Base-by-base conservation (phyloP, 92 coral and sea anemone species). In the Umimayanthus kanabou region DNA sequence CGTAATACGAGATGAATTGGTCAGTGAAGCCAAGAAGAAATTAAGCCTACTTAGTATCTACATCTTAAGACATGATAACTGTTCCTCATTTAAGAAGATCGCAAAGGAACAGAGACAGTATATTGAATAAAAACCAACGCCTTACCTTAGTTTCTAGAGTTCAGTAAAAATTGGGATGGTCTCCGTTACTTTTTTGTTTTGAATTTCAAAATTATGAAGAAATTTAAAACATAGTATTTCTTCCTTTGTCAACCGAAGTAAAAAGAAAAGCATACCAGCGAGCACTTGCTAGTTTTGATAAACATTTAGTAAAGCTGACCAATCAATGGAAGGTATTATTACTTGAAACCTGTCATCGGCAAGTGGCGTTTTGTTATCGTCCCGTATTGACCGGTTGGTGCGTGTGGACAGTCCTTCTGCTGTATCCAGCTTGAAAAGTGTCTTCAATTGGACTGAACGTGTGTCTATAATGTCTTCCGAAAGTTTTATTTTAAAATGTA, bases 141-240 rank as follows among this genome's bases (percentile, higher is more conserved):
- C 87, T 83, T 83, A 83, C 87, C 87, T 83, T 83, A 47, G 28
- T 69, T 75, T 47, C 61, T 5, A 43, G 26, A 37, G 65, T 69
- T 83, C 77, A 42, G 39, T 70, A 70, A 45, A 47, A 69, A 70
- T 83, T 83, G 49, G 43, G 47, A 64, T 14, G 82, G 67, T 57
- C 73, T 57, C 67, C 61, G 77, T 33, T 71, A 55, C 37, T 45
- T 39, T 42, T 57, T 80, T 53, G 72, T 80, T 66, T 76, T 61
- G 45, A 73, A 73, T 47, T 76, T 88, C 74, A 42, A 76, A 73
- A 76, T 81, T 91, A 71, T 79, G 53, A 40, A 64, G 80, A 78
- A 71, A 83, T 83, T 83, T 70, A 83, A 83, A 83, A 83, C 87
- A 83, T 83, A 40, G 65, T 83, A 42, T 83, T 69, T 47, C 75